Percentiles rank a stretch among this genome's conserved stretches.
phyloP scores from a whole-genome alignment of 2,797 vertebrate genomes.

The Lates japonicus region DNA sequence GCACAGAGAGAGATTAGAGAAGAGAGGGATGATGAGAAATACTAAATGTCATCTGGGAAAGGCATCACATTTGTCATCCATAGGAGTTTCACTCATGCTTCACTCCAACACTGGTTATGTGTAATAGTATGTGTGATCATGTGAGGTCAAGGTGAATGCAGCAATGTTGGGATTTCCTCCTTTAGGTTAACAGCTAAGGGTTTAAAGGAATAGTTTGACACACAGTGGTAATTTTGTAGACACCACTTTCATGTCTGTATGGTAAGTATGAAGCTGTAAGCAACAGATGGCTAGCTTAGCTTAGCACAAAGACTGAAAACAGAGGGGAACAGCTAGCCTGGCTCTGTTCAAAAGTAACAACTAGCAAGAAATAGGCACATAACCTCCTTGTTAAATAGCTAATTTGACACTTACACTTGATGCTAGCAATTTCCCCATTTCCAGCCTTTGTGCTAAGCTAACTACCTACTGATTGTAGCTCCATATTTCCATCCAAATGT shows the following conservation, averaged over 20 bases:
- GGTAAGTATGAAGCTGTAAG: background rate
- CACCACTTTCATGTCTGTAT: background rate
- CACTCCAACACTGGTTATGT: background rate
- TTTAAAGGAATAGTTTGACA: background rate
- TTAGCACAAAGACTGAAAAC: background rate
- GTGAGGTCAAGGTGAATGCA: slow-evolving; percentile 8
- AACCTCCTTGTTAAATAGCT: background rate
- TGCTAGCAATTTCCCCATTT: background rate
- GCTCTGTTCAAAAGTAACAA: background rate
- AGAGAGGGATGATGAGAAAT: slow-evolving; percentile 31
- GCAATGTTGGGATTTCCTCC: slow-evolving; percentile 23
- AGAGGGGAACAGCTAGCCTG: background rate
- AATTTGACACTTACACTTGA: background rate
- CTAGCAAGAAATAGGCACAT: background rate
- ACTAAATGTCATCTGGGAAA: slow-evolving; percentile 37
- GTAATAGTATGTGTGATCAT: background rate
- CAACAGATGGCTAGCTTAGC: background rate
- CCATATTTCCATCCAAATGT: background rate
- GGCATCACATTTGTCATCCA: background rate
- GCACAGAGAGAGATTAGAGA: background rate
- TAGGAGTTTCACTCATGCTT: slow-evolving; percentile 27
- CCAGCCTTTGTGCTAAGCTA: background rate
- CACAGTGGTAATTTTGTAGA: background rate
- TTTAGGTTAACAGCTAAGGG: background rate
- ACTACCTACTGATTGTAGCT: background rate